Percentiles rank a stretch among this genome's conserved stretches.
Evolutionary conservation across 1,140 invertebrate genomes (phyloP).

Genomic region (Branchinecta lynchi): DNA sequence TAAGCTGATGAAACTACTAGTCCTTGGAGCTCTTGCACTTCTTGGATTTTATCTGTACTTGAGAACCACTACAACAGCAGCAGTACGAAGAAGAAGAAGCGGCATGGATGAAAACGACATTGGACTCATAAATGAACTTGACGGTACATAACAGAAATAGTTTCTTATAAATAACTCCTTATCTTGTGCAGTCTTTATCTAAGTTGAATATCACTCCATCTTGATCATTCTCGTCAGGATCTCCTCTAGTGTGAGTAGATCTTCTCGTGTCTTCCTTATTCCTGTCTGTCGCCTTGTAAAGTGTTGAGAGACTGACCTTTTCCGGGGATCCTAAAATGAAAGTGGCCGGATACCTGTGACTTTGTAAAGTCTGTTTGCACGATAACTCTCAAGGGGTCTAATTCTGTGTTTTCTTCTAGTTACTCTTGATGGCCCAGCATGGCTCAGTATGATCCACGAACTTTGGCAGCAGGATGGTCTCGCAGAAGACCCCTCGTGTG

Average conservation of each 20-base stretch:
- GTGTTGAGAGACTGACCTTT: too few relatives aligned
- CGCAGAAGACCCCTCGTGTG: constrained; percentile 16
- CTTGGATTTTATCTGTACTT: constrained; percentile 20
- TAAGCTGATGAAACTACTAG: constrained; percentile 16
- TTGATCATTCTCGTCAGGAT: too few relatives aligned
- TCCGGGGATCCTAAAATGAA: too few relatives aligned
- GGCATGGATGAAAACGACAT: not conserved
- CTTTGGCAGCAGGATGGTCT: constrained; percentile 18
- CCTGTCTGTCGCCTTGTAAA: too few relatives aligned
- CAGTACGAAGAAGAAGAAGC: constrained; percentile 9
- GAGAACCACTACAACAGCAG: constrained; percentile 18
- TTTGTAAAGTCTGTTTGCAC: too few relatives aligned
- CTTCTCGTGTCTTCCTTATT: too few relatives aligned
- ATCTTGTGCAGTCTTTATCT: too few relatives aligned
- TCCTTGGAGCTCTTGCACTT: constrained; percentile 18
- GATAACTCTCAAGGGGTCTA: too few relatives aligned
- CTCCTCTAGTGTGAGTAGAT: too few relatives aligned
- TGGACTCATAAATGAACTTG: not conserved
- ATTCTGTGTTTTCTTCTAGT: constrained; percentile 15
- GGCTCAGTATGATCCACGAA: constrained; percentile 19
- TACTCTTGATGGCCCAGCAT: constrained; percentile 16
- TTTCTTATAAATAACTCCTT: too few relatives aligned
- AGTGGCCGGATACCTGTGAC: too few relatives aligned
- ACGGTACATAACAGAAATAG: not conserved
- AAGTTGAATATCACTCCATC: too few relatives aligned